Evolutionary conservation across 2,797 vertebrate genomes (phyloP), one percentile per base, ranked within the genome.

Genomic region (Syngnathus rostellatus): DNA sequence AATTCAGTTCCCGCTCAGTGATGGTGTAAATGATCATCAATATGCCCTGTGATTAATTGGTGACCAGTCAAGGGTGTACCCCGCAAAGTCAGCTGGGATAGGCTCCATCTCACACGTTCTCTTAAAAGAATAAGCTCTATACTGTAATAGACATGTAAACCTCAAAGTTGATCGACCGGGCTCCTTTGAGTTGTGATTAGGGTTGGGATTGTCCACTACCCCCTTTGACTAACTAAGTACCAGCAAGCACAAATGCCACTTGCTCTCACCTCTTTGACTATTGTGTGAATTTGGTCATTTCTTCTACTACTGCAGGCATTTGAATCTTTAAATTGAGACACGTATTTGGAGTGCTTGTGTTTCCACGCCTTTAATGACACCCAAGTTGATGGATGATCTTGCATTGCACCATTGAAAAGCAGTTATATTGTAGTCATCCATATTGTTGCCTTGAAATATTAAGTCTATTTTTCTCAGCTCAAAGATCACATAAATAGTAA

Each of bases 141-240:
- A 31, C 48, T n/a, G 2, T 8, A n/a, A n/a, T n/a, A 51, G 7
- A n/a, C 17, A 48, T 6, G 6, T 5, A 51, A 31, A 31, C 31
- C 31, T 31, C 31, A 31, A 31, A 72, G 64, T n/a, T 71, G 23
- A 72, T 48, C 62, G 73, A 39, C 68, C 50, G 65, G 65, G 68
- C 62, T 65, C 68, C 78, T 21, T 82, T 61, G 60, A 76, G 80
- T 69, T 68, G 31, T 70, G 77, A 82, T 84, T 77, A 81, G 70
- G 71, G 78, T 70, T 76, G 77, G 68, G 72, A 76, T 66, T 73
- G 79, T 74, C 71, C 23, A 38, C 66, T 67, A 67, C 45, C 62
- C 72, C 77, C 77, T 73, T 72, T 58, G 37, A 62, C 69, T 72
- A 69, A 70, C 72, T 23, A 63, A 84, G 86, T 86, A 82, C 54